A percentile compares a stretch with the other conserved stretches of the same genome.
These are phyloP conservation scores for Pasiphila rectangulata DNA, from an alignment of 2,888 invertebrate genomes.

Conservation along the genomic window DNA sequence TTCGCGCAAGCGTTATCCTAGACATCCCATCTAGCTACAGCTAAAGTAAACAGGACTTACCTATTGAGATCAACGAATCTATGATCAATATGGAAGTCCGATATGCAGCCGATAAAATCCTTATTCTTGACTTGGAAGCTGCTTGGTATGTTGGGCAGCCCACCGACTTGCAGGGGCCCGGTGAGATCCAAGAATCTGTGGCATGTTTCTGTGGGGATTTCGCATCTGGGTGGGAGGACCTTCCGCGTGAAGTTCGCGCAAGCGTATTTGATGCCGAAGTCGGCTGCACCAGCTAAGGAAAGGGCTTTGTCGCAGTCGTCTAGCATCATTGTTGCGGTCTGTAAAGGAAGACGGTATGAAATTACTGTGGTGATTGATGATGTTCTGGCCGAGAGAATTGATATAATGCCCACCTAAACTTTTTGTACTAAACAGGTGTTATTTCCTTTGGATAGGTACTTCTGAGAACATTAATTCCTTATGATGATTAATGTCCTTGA, in stretches of 20 bases:
- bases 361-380: too few species aligned
- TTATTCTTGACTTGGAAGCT: conserved; percentile 89
- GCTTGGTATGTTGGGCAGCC: conserved; percentile 90
- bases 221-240: conserved; percentile 86
- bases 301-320: conserved; percentile 94
- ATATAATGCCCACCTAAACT: too few species aligned
- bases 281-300: conserved; percentile 85
- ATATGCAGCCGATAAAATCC: conserved; percentile 95
- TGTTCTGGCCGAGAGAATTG: too few species aligned
- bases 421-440: too few species aligned
- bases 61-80: conserved; percentile 92
- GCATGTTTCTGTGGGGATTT: conserved; percentile 88
- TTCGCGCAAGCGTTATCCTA: too few species aligned
- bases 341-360: conserved; percentile 41
- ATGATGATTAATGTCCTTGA: too few species aligned
- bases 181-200: conserved; percentile 94
- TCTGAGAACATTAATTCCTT: too few species aligned
- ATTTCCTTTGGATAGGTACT: too few species aligned
- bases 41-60: too few species aligned
- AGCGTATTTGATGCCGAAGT: conserved; percentile 87
- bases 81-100: conserved; percentile 92
- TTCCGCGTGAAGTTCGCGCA: conserved; percentile 91
- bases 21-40: too few species aligned
- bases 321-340: conserved; percentile 90
- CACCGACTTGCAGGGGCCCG: conserved; percentile 95